Conservation (phyloP, 1,140 invertebrate species). For the Drosophila sproati region DNA sequence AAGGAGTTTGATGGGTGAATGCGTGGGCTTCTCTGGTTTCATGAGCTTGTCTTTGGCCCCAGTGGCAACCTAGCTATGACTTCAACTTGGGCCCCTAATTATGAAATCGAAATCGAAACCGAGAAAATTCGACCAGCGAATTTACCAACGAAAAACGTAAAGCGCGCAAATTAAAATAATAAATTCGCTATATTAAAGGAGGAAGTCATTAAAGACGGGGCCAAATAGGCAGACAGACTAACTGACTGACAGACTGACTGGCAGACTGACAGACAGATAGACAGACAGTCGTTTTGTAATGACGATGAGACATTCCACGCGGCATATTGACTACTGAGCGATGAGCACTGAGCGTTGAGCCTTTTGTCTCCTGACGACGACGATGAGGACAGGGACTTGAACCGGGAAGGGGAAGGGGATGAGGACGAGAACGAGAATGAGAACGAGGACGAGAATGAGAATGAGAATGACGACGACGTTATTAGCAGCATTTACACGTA, state of each 20-base stretch:
- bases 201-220: conserved; percentile 66
- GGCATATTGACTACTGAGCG: not conserved
- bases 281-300: not conserved
- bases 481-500: conserved; percentile 82
- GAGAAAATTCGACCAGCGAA: conserved; percentile 35
- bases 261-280: not conserved
- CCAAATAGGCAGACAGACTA: not conserved
- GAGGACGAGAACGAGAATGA: too few relatives aligned
- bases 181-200: conserved; percentile 76
- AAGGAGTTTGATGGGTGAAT: not conserved
- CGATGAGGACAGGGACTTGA: conserved; percentile 11
- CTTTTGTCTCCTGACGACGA: conserved; percentile 67
- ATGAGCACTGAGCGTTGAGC: conserved; percentile 24
- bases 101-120: conserved; percentile 74
- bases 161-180: conserved; percentile 82
- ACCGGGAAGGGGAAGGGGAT: too few relatives aligned
- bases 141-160: conserved; percentile 41
- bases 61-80: conserved; percentile 30
- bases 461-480: conserved; percentile 55
- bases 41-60: conserved; percentile 27
- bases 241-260: not conserved
- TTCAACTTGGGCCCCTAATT: conserved; percentile 50
- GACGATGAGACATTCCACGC: not conserved
- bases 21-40: conserved; percentile 7
- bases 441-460: too few relatives aligned